Percentiles rank a stretch among this genome's conserved stretches.
Evolutionary conservation across 92 coral and sea anemone species (phyloP).

Genomic region (Blastomussa wellsi): DNA sequence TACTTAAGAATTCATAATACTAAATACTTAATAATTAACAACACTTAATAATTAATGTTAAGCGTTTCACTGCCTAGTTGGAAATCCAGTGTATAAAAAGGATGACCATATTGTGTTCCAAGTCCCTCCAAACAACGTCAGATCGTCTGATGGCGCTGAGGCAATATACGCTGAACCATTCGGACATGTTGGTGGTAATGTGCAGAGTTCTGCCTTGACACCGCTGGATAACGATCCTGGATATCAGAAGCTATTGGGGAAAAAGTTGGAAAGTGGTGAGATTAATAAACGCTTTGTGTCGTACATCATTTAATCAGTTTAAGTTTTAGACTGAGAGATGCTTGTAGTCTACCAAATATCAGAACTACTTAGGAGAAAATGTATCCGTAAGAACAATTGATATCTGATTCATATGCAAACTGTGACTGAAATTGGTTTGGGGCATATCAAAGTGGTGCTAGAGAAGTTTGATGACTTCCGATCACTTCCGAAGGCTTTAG

Average conservation of each 20-base stretch:
- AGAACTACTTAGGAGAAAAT: too few relatives aligned
- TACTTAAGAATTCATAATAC: too few relatives aligned
- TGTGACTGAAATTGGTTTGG: too few relatives aligned
- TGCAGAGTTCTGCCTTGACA: neutral
- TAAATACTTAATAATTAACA: too few relatives aligned
- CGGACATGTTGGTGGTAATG: neutral
- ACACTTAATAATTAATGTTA: neutral
- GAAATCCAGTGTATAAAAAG: constrained; percentile 24
- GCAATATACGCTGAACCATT: constrained; percentile 21
- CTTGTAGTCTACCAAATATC: too few relatives aligned
- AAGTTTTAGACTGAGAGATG: too few relatives aligned
- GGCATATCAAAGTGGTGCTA: too few relatives aligned
- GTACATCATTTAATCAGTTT: too few relatives aligned
- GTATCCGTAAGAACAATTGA: too few relatives aligned
- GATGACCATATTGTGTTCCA: constrained; percentile 26
- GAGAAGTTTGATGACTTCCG: neutral
- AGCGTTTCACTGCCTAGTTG: neutral
- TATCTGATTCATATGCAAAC: too few relatives aligned
- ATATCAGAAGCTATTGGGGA: constrained; percentile 1
- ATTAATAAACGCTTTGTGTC: neutral
- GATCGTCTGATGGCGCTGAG: neutral
- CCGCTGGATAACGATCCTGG: neutral
- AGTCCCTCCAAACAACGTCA: neutral
- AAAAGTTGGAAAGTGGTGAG: constrained; percentile 13
- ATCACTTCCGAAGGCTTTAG: neutral